Evolutionary conservation across 2,113 vertebrate species (phyloP).

Genomic region (Anas platyrhynchos): DNA sequence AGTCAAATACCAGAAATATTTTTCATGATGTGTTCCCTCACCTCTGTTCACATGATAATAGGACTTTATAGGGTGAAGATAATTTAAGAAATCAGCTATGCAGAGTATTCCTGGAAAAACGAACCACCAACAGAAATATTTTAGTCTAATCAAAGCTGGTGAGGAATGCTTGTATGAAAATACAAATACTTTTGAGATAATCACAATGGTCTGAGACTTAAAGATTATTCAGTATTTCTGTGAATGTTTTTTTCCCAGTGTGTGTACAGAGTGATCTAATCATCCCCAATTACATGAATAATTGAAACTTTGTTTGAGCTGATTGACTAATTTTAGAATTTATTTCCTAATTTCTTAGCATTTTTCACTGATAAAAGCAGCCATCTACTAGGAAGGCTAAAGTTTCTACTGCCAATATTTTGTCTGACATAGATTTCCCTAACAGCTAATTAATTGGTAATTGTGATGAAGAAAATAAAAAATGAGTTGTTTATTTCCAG

Average conservation of each 20-base stretch:
- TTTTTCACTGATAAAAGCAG: neutral
- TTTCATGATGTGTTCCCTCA: neutral
- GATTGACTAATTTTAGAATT: neutral
- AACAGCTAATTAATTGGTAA: neutral
- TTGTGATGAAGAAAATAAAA: neutral
- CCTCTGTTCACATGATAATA: neutral
- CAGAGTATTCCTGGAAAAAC: neutral
- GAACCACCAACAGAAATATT: constrained; percentile 1
- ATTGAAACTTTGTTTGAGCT: neutral
- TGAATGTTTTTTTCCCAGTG: neutral
- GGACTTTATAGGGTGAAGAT: neutral
- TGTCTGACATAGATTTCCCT: neutral
- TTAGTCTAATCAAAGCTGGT: constrained; percentile 28
- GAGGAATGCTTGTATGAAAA: constrained; percentile 20
- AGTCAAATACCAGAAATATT: neutral
- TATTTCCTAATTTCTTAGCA: neutral
- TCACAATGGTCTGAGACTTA: neutral
- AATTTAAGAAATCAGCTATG: neutral
- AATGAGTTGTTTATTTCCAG: neutral
- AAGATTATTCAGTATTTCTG: constrained; percentile 16
- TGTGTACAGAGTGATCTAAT: constrained; percentile 42
- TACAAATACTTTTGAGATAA: constrained; percentile 22
- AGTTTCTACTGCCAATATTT: constrained; percentile 13
- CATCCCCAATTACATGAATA: neutral
- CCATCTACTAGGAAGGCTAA: neutral